phyloP scores from a whole-genome alignment of 2,113 vertebrate genomes.

The Plecotus auritus region DNA sequence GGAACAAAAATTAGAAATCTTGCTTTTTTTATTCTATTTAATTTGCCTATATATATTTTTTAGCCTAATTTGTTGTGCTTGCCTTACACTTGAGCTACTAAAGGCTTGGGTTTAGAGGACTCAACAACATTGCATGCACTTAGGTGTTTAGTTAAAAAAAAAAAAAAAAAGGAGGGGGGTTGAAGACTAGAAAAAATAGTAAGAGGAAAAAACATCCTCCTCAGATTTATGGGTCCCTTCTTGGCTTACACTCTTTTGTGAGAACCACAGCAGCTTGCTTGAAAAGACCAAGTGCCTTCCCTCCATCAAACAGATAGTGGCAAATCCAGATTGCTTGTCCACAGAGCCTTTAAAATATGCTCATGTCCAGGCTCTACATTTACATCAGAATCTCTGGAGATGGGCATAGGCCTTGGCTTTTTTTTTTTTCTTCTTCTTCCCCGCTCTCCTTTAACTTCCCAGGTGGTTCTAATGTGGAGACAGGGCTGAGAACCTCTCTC shows the following conservation, averaged over 20 bases:
- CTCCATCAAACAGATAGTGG: not conserved
- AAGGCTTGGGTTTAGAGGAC: not conserved
- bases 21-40: constrained; percentile 10
- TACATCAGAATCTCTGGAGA: not conserved
- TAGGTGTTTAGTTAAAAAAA: not conserved
- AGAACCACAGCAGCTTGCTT: not conserved
- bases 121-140: not conserved
- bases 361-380: not conserved
- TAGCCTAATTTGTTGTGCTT: not conserved
- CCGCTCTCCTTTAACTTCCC: not conserved
- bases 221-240: not conserved
- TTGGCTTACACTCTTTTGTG: not conserved
- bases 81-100: not conserved
- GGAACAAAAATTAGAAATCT: not conserved
- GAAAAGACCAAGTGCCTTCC: not conserved
- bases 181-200: not conserved
- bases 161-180: not conserved
- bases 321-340: not conserved
- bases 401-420: not conserved
- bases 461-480: not conserved
- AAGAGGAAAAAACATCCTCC: not conserved
- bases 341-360: not conserved
- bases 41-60: not conserved
- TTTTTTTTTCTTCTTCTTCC: too few species aligned
- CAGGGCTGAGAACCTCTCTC: not conserved